These are phyloP conservation scores for Dusona sp. DNA, from an alignment of 2,888 invertebrate species.

Conservation along the genomic window DNA sequence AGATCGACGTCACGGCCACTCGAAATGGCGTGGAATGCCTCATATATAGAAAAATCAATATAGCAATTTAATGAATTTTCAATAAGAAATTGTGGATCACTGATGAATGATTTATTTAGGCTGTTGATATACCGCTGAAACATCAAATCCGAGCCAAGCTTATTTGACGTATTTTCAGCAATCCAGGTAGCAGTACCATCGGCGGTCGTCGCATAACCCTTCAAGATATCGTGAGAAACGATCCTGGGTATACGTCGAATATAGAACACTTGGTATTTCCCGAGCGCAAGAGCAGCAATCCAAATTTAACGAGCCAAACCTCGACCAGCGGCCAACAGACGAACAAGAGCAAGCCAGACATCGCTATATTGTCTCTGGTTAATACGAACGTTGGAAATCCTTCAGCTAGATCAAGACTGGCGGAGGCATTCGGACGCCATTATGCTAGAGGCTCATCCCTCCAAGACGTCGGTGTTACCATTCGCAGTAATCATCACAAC, in stretches of 20 bases:
- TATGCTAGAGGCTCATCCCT: conserved; percentile 79
- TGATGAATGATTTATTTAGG: no score
- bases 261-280: conserved; percentile 87
- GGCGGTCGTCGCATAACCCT: conserved; percentile 79
- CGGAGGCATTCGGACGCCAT: conserved; percentile 86
- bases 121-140: not conserved
- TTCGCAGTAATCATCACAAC: conserved; percentile 79
- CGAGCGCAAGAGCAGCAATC: conserved; percentile 85
- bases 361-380: conserved; percentile 63
- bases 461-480: conserved; percentile 76
- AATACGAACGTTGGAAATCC: conserved; percentile 73
- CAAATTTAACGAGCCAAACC: conserved; percentile 80
- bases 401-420: conserved; percentile 84
- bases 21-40: no score
- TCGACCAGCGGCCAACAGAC: conserved; percentile 64
- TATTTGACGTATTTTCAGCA: conserved; percentile 71
- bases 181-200: conserved; percentile 53
- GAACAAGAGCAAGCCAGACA: conserved; percentile 65
- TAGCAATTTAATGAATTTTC: not conserved
- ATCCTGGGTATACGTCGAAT: conserved; percentile 86
- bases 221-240: conserved; percentile 83
- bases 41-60: not conserved
- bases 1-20: no score
- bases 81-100: not conserved
- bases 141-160: conserved; percentile 29